Base-by-base conservation (phyloP, 2,797 vertebrate species). In the Acipenser transmontanus region DNA sequence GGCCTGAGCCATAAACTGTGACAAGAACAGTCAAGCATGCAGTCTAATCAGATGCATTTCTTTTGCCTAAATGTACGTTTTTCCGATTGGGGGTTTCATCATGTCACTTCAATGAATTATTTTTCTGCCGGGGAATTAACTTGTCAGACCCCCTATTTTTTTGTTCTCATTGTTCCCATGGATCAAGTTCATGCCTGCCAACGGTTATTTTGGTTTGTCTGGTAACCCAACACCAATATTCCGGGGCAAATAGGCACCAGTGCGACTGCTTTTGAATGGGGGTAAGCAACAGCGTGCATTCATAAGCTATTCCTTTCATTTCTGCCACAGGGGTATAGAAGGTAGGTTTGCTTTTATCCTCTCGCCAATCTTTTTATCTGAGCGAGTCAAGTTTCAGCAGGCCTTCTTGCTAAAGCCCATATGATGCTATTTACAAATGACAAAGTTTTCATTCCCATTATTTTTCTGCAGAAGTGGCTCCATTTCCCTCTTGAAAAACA, bases 301-400 rank as follows among this genome's bases (percentile, higher is more conserved):
- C 74, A 77, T 71, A 78, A 77, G 62, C 70, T 49, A 17, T 62
- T 81, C 76, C 73, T 71, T 81, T 85, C 72, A 76, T 74, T 83
- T 78, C 70, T 77, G 59, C 72, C 71, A 75, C 71, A 75, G 9
- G 49, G 49, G 12, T 34, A 49, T 49, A 50, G 60, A 64, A 50
- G 74, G 75, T 14, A 72, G 73, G 71, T 66, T 75, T 64, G 66
- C 80, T 85, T 86, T 87, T 72, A 84, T 84, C 80, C 64, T 66
- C 5, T 70, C 79, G 76, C 77, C 70, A 84, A 49, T 68, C 71
- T 79, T 84, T 87, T 87, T 87, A 88, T 87, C 82, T 78, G 73
- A 73, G 80, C 72, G 80, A 85, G 85, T 92, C 87, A 76, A 72
- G 85, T 94, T 93, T 91, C 90, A 84, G 74, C 76, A 80, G 87